Conservation (phyloP, 2,797 vertebrate genomes). For the Acanthornis magna region DNA sequence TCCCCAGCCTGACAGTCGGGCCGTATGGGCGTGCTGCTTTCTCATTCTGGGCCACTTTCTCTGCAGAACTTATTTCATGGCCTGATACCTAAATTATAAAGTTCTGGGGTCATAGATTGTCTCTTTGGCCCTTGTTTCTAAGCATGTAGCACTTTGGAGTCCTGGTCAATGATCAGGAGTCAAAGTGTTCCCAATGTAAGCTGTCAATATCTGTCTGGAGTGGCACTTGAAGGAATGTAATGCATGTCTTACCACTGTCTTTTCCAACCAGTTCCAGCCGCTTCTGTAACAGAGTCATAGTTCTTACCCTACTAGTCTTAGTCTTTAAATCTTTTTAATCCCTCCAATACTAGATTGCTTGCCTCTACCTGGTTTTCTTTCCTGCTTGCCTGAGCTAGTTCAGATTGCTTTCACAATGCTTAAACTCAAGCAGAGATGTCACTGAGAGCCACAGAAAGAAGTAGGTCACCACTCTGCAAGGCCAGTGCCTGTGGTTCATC, state of each 20-base stretch:
- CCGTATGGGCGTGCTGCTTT: background rate
- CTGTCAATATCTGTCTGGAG: background rate
- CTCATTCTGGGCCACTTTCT: background rate
- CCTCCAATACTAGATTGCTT: background rate
- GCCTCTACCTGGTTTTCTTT: background rate
- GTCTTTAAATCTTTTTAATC: background rate
- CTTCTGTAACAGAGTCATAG: background rate
- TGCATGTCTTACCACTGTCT: background rate
- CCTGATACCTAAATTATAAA: background rate
- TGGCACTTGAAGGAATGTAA: constrained; percentile 12
- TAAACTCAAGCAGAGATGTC: background rate
- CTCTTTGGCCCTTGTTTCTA: background rate
- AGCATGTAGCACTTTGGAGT: background rate
- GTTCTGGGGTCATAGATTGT: background rate
- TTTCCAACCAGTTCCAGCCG: background rate
- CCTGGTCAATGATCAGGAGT: constrained; percentile 5
- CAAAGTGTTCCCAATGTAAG: background rate
- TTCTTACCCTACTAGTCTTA: background rate
- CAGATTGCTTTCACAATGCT: background rate
- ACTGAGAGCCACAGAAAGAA: background rate
- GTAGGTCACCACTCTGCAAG: background rate
- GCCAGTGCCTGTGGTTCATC: background rate
- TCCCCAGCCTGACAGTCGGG: background rate
- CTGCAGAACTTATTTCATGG: background rate
- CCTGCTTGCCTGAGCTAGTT: background rate